These are phyloP conservation scores for Poicephalus gulielmi DNA, from an alignment of 2,113 vertebrate genomes.

Conservation along the genomic window DNA sequence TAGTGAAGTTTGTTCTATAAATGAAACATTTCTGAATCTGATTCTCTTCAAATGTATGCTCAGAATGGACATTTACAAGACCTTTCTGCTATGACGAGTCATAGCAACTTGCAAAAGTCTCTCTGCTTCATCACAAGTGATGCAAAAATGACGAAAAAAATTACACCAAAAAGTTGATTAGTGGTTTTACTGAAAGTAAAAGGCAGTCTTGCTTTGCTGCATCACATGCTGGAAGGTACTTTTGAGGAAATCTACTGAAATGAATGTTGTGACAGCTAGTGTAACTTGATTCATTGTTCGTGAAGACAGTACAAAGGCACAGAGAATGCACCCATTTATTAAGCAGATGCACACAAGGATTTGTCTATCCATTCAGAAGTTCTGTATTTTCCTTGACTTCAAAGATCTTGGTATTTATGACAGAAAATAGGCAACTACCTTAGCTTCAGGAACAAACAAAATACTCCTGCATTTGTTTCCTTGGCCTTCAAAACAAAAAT, in stretches of 20 bases:
- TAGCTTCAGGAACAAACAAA: background rate
- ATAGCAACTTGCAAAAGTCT: background rate
- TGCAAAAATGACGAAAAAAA: background rate
- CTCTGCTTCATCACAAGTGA: background rate
- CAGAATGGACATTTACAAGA: background rate
- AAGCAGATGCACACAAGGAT: background rate
- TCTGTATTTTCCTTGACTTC: background rate
- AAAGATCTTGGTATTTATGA: background rate
- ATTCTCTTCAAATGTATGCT: background rate
- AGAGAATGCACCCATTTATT: conserved; percentile 23
- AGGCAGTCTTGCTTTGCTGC: background rate
- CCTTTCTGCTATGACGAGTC: background rate
- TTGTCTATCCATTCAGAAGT: conserved; percentile 1
- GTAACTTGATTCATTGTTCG: background rate
- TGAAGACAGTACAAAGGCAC: conserved; percentile 4
- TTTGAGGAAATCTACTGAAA: conserved; percentile 12
- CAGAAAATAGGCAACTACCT: background rate
- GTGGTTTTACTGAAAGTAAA: background rate
- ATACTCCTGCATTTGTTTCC: background rate
- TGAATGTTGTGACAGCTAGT: conserved; percentile 37
- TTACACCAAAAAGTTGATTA: background rate
- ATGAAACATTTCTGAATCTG: background rate
- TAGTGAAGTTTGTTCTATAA: background rate
- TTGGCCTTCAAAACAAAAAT: background rate
- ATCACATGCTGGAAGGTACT: background rate